Conservation (phyloP, 2,113 vertebrate species). For the Barbus barbus region DNA sequence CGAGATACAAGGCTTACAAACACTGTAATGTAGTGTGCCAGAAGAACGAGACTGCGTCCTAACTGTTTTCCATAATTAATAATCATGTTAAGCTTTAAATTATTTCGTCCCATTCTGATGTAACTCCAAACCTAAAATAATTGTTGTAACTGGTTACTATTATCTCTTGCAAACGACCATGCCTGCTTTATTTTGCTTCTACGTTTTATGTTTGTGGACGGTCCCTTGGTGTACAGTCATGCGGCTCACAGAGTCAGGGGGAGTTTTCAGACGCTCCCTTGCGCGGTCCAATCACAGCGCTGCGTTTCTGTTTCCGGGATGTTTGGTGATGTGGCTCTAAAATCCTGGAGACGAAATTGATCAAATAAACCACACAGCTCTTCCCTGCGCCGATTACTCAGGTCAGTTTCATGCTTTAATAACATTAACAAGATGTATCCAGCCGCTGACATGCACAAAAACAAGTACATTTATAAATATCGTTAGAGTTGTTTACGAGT, state of each 20-base stretch:
- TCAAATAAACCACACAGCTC: conserved; percentile 60
- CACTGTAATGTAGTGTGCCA: conserved; percentile 68
- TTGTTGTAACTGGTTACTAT: background rate
- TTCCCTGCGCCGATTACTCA: conserved; percentile 57
- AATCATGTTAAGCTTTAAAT: conserved; percentile 67
- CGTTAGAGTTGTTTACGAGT: conserved; percentile 46
- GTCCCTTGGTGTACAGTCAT: background rate
- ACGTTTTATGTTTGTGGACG: background rate
- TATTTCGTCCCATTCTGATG: conserved; percentile 48
- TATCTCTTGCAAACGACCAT: background rate
- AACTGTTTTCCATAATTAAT: conserved; percentile 69
- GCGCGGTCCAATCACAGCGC: conserved; percentile 69
- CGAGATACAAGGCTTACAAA: conserved; percentile 67
- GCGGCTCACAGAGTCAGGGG: background rate
- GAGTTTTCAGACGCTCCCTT: conserved; percentile 63
- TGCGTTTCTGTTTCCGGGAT: conserved; percentile 75
- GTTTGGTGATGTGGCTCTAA: conserved; percentile 81
- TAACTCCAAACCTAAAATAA: background rate
- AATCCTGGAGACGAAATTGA: conserved; percentile 69
- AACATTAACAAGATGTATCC: background rate
- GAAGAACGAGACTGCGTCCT: conserved; percentile 69
- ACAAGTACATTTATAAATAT: conserved; percentile 7
- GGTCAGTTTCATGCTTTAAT: conserved; percentile 62
- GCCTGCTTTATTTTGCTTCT: background rate
- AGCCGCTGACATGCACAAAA: background rate